A percentile compares a stretch with the other conserved stretches of the same genome.
These are phyloP conservation scores for Sturmia bella DNA, from an alignment of 2,888 invertebrate genomes.

Conservation along the genomic window DNA sequence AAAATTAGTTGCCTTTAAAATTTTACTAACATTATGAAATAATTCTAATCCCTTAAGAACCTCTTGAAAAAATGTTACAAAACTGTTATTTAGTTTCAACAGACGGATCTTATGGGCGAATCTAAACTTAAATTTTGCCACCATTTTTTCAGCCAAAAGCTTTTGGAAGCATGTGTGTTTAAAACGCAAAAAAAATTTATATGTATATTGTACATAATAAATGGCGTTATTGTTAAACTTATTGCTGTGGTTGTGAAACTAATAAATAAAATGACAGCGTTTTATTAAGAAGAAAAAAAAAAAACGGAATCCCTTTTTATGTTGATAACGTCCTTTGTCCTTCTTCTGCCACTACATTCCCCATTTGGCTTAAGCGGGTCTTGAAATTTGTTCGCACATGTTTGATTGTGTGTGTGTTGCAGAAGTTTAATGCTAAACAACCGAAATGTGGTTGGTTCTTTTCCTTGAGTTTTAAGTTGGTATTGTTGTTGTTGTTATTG, in stretches of 20 bases:
- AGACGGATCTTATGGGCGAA: slow-evolving; percentile 34
- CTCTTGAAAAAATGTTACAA: too few species aligned
- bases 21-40: too few species aligned
- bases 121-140: slow-evolving; percentile 44
- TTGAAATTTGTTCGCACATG: slow-evolving; percentile 10
- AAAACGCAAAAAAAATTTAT: slow-evolving; percentile 33
- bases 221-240: slow-evolving; percentile 30
- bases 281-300: slow-evolving; percentile 60
- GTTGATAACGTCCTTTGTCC: slow-evolving; percentile 51
- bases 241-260: slow-evolving; percentile 35
- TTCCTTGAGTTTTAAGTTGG: slow-evolving; percentile 25
- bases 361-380: background rate
- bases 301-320: slow-evolving; percentile 42
- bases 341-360: slow-evolving; percentile 15
- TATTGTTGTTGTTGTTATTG: slow-evolving; percentile 2
- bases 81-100: too few species aligned
- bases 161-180: slow-evolving; percentile 52
- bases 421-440: slow-evolving; percentile 42
- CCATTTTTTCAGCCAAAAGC: too few species aligned
- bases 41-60: too few species aligned
- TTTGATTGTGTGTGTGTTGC: background rate
- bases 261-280: slow-evolving; percentile 66
- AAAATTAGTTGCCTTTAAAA: too few species aligned
- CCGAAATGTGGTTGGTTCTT: slow-evolving; percentile 53
- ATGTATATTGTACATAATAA: slow-evolving; percentile 16